These are phyloP conservation scores for Patiria miniata DNA, from an alignment of 35 echinoderm and acorn worm genomes.

Conservation along the genomic window DNA sequence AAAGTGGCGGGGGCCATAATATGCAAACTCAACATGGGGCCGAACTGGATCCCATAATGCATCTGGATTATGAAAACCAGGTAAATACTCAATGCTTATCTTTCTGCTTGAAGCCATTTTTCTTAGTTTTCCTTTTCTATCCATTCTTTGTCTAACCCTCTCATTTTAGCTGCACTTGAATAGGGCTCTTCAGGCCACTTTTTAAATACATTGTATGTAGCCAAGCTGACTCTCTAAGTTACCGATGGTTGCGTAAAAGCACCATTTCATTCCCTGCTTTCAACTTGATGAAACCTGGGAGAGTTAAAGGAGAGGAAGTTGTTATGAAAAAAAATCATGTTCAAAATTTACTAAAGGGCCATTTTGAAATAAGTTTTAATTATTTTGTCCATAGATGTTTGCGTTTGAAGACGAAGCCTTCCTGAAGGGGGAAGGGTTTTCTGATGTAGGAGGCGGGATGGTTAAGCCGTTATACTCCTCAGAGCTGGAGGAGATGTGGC, in stretches of 20 bases:
- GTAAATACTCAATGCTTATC: background rate
- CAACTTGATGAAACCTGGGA: no score
- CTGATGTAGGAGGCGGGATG: conserved; percentile 25
- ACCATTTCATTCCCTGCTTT: no score
- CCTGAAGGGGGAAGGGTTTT: conserved; percentile 69
- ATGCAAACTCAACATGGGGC: background rate
- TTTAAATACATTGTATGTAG: no score
- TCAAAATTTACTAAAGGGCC: no score
- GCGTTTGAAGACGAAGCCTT: conserved; percentile 90
- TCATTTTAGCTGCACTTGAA: no score
- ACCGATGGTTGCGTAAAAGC: no score
- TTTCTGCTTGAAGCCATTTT: background rate
- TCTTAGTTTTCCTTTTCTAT: conserved; percentile 1
- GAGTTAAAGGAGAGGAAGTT: no score
- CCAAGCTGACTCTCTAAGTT: no score
- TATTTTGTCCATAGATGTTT: conserved; percentile 51
- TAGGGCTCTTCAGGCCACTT: no score
- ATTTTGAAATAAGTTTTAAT: no score
- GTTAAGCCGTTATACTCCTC: background rate
- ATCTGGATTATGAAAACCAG: conserved; percentile 47
- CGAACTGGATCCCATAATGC: conserved; percentile 44
- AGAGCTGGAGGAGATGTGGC: conserved; percentile 34
- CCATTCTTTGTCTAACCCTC: background rate
- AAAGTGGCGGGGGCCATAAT: background rate
- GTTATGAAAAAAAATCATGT: no score